phyloP scores from a whole-genome alignment of 2,797 vertebrate species.

The Triplophysa bombifrons region DNA sequence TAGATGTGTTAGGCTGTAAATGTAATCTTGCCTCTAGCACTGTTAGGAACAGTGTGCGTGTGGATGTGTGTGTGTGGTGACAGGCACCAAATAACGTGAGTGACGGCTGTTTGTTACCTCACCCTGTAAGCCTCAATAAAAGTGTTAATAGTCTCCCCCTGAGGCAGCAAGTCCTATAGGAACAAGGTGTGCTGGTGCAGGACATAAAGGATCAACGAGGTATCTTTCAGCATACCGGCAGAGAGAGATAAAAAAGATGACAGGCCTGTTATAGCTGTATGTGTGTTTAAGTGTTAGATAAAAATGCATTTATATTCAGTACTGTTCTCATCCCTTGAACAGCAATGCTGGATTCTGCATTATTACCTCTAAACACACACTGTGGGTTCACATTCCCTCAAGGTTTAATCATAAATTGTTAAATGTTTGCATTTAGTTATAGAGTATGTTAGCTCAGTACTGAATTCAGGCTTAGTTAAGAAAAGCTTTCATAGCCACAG shows the following conservation, averaged over 20 bases:
- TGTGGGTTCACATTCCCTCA: constrained; percentile 29
- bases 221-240: constrained; percentile 46
- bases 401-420: constrained; percentile 45
- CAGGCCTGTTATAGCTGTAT: constrained; percentile 31
- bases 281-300: constrained; percentile 35
- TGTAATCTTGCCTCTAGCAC: constrained; percentile 39
- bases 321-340: constrained; percentile 19
- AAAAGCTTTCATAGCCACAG: background rate
- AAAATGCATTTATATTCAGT: constrained; percentile 44
- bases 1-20: constrained; percentile 8
- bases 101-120: constrained; percentile 16
- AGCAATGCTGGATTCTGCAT: constrained; percentile 34
- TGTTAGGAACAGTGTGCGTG: background rate
- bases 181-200: constrained; percentile 55
- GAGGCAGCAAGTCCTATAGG: constrained; percentile 27
- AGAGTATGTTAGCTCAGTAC: background rate
- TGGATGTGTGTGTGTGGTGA: constrained; percentile 16
- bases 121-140: constrained; percentile 42
- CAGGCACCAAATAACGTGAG: constrained; percentile 38
- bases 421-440: constrained; percentile 19
- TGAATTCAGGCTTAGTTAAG: constrained; percentile 12
- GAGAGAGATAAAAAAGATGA: constrained; percentile 34
- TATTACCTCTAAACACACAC: constrained; percentile 47
- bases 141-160: constrained; percentile 50
- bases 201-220: constrained; percentile 59